Base-by-base conservation (phyloP, 2,888 invertebrate species). In the Aleiodes alternator region DNA sequence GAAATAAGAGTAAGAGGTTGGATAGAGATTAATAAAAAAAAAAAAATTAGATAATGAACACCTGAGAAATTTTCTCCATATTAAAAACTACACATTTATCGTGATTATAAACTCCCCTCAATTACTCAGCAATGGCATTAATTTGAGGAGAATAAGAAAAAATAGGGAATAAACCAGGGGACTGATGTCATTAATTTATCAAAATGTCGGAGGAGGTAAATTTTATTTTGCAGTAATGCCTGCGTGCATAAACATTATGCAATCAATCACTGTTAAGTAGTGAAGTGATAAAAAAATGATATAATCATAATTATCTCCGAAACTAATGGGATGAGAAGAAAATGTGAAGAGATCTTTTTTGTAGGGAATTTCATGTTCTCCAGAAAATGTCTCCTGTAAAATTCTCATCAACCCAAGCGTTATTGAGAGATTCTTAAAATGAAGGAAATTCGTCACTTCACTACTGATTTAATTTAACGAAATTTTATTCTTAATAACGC, bases 71-170 rank as follows among this genome's bases (percentile, higher is more conserved):
- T 48, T 64, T 64, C 48, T 43, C 43, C 43, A 55, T 14, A 16
- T 34, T 64, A 14, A 72, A 72, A 16, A 72, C n/a, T 72, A 66
- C 72, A 48, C 72, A 72, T 72, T 29, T 66, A 43, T 61, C n/a
- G 43, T 34, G 64, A 72, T 57, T 53, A 64, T 56, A 48, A 72
- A 72, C 43, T 69, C 9, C 43, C 48, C 64, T 64, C 64, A 64
- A 64, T 64, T 64, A 64, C 34, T 64, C 43, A 64, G 48, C 43
- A 48, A 61, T 16, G 61, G 38, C 43, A 61, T 61, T 61, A 61
- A 61, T 61, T 61, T 16, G 34, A 34, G 34, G 34, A 34, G 34
- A 34, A 23, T 23, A 23, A 23, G 23, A 23, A 23, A 23, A 57
- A 57, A 29, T n/a, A 29, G 4, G 57, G 31, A 31, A 31, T 31